A percentile compares a stretch with the other conserved stretches of the same genome.
Conservation (phyloP, 2,113 vertebrate species). For the Limnothrissa miodon region DNA sequence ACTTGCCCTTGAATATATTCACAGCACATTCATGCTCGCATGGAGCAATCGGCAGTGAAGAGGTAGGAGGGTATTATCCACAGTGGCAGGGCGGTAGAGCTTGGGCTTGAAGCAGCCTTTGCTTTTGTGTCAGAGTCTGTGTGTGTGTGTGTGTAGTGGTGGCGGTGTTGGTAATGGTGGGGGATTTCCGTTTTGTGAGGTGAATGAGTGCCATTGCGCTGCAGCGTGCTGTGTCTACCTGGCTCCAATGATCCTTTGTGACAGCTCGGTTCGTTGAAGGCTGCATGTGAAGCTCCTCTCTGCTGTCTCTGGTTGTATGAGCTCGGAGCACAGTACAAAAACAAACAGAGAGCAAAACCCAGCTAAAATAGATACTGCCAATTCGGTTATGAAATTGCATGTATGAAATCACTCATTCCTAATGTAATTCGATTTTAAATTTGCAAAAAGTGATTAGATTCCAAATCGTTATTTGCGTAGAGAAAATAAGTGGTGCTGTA, state of each 20-base stretch:
- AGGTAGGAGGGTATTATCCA: not conserved
- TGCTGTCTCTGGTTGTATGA: not conserved
- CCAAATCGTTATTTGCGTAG: not conserved
- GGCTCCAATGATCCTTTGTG: not conserved
- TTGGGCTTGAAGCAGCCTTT: not conserved
- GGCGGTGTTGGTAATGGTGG: no score
- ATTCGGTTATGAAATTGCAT: not conserved
- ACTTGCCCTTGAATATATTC: slow-evolving; percentile 12
- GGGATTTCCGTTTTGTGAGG: not conserved
- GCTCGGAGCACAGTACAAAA: not conserved
- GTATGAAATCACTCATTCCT: not conserved
- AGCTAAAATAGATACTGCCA: not conserved
- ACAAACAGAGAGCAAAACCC: not conserved
- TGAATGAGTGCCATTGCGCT: not conserved
- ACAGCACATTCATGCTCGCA: not conserved
- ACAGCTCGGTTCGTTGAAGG: not conserved
- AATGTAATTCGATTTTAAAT: not conserved
- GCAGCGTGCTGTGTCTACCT: not conserved
- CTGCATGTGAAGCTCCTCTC: not conserved
- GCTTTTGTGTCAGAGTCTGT: not conserved
- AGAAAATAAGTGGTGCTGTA: not conserved
- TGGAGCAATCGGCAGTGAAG: not conserved
- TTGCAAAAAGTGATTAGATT: not conserved
- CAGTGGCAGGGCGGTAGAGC: not conserved
- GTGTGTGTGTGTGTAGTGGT: no score